These are phyloP conservation scores for Erythrocercus mccallii DNA, from an alignment of 2,113 vertebrate species.

Conservation along the genomic window DNA sequence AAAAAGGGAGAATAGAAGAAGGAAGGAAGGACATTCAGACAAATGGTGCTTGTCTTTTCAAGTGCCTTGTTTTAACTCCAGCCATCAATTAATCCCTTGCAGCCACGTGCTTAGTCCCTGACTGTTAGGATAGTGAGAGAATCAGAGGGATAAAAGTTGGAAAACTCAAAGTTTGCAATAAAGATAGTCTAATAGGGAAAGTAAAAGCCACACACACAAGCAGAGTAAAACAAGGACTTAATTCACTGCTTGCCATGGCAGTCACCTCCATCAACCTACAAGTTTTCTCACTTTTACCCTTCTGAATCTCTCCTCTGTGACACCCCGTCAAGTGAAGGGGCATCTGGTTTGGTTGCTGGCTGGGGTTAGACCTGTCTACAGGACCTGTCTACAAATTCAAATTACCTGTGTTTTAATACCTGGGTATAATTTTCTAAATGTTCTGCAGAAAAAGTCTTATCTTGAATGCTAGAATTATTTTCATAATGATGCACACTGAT, in stretches of 20 bases:
- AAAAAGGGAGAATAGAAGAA: not conserved
- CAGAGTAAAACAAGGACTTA: not conserved
- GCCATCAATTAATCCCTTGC: not conserved
- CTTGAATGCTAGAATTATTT: not conserved
- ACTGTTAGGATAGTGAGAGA: not conserved
- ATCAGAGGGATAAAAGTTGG: not conserved
- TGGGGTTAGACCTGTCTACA: not conserved
- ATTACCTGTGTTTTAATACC: not conserved
- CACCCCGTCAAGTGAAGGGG: accelerated
- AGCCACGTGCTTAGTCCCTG: not conserved
- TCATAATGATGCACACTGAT: not conserved
- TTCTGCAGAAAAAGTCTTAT: not conserved
- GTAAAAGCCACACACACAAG: not conserved
- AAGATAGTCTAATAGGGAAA: not conserved
- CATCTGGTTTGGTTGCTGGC: not conserved
- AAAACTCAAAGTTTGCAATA: not conserved
- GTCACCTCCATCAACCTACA: not conserved
- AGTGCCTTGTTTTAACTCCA: not conserved
- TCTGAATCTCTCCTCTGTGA: not conserved
- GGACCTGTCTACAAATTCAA: not conserved
- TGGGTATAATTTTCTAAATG: not conserved
- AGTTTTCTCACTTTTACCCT: not conserved
- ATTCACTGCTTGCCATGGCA: not conserved
- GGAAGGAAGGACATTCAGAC: not conserved
- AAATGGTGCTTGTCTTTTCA: not conserved